Evolutionary conservation across 2,888 invertebrate species (phyloP).

Genomic region (Eupithecia pulchellata): DNA sequence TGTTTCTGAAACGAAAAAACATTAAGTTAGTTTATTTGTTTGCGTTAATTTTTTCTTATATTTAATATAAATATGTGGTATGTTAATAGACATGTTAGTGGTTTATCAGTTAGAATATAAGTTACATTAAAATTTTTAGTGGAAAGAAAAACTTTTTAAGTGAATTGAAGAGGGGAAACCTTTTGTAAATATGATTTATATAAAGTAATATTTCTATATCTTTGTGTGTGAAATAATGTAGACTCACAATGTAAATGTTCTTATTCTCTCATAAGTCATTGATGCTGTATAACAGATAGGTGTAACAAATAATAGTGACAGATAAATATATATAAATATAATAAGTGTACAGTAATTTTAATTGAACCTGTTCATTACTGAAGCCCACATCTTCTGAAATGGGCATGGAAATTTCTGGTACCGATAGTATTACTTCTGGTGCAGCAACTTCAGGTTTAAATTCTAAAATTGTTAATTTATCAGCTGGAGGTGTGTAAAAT

Average conservation of each 20-base stretch:
- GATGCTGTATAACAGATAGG: slow-evolving; percentile 70
- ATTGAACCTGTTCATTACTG: slow-evolving; percentile 74
- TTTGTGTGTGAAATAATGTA: slow-evolving; percentile 31
- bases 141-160: neutral
- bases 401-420: slow-evolving; percentile 38
- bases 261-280: slow-evolving; percentile 62
- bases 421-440: slow-evolving; percentile 35
- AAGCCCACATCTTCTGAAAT: slow-evolving; percentile 58
- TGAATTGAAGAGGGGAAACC: neutral
- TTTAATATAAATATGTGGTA: neutral
- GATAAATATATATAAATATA: slow-evolving; percentile 74
- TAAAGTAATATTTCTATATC: neutral
- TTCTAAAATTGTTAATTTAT: slow-evolving; percentile 28
- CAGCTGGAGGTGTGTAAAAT: slow-evolving; percentile 5
- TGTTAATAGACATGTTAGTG: neutral
- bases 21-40: neutral
- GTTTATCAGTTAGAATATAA: slow-evolving; percentile 9
- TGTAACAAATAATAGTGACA: slow-evolving; percentile 73
- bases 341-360: slow-evolving; percentile 77
- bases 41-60: neutral
- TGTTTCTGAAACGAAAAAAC: slow-evolving; percentile 67
- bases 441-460: slow-evolving; percentile 33
- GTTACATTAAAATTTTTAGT: neutral
- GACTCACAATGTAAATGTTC: slow-evolving; percentile 58
- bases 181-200: neutral